Conservation (phyloP, 2,113 vertebrate species). For the Choloepus hoffmanni region DNA sequence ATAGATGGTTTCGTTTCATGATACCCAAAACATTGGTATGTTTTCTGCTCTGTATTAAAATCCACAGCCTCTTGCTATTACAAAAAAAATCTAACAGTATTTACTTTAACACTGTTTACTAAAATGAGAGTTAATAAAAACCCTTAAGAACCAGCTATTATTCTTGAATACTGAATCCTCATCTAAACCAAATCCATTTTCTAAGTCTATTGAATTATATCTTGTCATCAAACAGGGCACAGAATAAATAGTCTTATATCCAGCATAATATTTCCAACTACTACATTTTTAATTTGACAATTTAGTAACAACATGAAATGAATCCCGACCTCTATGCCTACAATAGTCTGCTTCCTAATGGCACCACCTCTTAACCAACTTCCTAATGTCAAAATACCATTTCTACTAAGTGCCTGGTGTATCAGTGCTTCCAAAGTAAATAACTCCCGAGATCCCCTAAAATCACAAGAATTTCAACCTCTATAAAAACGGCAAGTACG, state of each 20-base stretch:
- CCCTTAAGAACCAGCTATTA: constrained; percentile 31
- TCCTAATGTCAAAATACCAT: constrained; percentile 36
- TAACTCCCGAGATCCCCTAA: constrained; percentile 17
- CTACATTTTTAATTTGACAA: constrained; percentile 58
- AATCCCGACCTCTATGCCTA: background rate
- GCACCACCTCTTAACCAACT: constrained; percentile 15
- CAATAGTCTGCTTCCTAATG: constrained; percentile 1
- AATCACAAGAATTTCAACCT: constrained; percentile 55
- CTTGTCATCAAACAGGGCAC: constrained; percentile 61
- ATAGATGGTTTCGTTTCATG: background rate
- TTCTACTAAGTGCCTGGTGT: constrained; percentile 20
- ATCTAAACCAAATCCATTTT: constrained; percentile 57
- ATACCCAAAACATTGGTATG: background rate
- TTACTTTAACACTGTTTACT: background rate
- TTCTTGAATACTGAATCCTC: constrained; percentile 47
- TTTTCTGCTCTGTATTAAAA: constrained; percentile 47
- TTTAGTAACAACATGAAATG: constrained; percentile 42
- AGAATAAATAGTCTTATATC: constrained; percentile 33
- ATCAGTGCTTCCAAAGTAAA: constrained; percentile 25
- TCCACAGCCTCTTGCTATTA: background rate
- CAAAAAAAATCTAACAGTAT: background rate
- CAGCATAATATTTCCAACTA: constrained; percentile 46
- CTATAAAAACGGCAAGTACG: background rate
- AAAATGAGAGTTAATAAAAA: constrained; percentile 35
- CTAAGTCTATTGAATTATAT: constrained; percentile 27